A percentile compares a stretch with the other conserved stretches of the same genome.
Evolutionary conservation across 2,888 invertebrate species (phyloP).

Genomic region (Orthosia gracilis): DNA sequence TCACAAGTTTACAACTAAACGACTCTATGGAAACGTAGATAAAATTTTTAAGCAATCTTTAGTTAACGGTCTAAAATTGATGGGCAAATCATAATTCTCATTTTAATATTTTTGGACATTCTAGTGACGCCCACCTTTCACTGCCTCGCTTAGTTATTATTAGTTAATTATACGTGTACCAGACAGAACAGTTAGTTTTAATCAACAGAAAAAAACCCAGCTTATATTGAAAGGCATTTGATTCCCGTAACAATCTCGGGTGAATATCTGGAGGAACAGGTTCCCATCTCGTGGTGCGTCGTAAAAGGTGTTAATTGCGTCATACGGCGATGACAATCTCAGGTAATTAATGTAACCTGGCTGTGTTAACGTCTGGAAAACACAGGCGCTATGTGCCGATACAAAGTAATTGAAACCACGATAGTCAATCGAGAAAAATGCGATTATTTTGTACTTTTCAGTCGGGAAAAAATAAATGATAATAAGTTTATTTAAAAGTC

Average conservation of each 20-base stretch:
- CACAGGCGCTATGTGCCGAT: neutral
- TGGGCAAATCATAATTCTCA: slow-evolving; percentile 7
- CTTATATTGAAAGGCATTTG: neutral
- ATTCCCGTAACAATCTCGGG: slow-evolving; percentile 13
- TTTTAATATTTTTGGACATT: slow-evolving; percentile 15
- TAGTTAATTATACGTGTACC: neutral
- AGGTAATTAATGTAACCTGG: slow-evolving; percentile 24
- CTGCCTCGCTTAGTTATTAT: slow-evolving; percentile 8
- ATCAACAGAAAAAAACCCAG: neutral
- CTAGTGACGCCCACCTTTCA: slow-evolving; percentile 34
- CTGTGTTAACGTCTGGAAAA: neutral
- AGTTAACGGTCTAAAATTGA: slow-evolving; percentile 14
- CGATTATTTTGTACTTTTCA: neutral
- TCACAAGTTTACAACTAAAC: neutral
- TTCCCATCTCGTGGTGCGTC: slow-evolving; percentile 3
- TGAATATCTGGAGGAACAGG: slow-evolving; percentile 20
- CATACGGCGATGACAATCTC: slow-evolving; percentile 39
- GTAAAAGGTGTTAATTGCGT: slow-evolving; percentile 41
- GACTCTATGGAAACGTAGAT: neutral
- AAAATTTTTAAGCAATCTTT: slow-evolving; percentile 13
- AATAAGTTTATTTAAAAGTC: no score
- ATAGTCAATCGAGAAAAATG: neutral
- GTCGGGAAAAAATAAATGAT: no score
- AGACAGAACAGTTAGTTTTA: slow-evolving; percentile 1
- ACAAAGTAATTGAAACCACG: neutral